A percentile compares a stretch with the other conserved stretches of the same genome.
Conservation (phyloP, 2,113 vertebrate genomes). For the Bubo scandiacus region DNA sequence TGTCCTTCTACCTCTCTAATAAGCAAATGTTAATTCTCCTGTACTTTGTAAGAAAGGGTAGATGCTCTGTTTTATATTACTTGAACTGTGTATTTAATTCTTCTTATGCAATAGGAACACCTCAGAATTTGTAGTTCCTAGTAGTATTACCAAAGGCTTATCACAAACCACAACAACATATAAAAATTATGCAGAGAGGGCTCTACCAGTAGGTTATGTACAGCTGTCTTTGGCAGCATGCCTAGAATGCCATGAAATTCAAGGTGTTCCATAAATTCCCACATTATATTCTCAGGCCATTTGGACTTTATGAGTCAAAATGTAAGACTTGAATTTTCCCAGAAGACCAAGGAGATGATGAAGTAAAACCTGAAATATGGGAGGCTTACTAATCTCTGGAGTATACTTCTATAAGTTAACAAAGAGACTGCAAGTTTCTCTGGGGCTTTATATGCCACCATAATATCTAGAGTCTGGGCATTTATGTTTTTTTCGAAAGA, state of each 20-base stretch:
- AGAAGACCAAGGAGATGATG: not conserved
- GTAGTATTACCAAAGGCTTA: not conserved
- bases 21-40: not conserved
- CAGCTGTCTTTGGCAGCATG: not conserved
- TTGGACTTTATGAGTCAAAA: not conserved
- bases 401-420: not conserved
- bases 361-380: not conserved
- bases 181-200: not conserved
- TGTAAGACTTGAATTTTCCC: not conserved
- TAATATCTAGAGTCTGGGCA: not conserved
- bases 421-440: not conserved
- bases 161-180: not conserved
- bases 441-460: not conserved
- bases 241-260: not conserved
- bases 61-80: not conserved
- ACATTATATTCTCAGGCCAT: not conserved
- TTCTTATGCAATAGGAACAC: not conserved
- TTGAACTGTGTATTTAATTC: not conserved
- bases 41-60: not conserved
- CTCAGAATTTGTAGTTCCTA: not conserved
- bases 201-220: not conserved
- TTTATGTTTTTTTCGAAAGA: not conserved
- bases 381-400: not conserved
- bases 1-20: not conserved
- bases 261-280: not conserved